phyloP scores from a whole-genome alignment of 2,888 invertebrate genomes.

The Metellina segmentata region DNA sequence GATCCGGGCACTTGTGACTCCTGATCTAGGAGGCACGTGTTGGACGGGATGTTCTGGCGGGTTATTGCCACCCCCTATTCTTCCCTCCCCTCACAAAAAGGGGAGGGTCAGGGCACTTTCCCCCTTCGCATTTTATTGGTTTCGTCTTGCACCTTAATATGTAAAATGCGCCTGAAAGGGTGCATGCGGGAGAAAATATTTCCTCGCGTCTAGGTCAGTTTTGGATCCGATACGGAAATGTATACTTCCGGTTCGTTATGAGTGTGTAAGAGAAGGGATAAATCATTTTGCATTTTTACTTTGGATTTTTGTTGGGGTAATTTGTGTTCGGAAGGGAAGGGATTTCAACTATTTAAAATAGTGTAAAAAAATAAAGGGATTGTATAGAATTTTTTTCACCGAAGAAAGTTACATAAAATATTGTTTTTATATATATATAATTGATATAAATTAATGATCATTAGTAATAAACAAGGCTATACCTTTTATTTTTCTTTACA shows the following conservation, averaged over 20 bases:
- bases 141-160: conserved; percentile 29
- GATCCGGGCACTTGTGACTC: conserved; percentile 30
- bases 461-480: too few species aligned
- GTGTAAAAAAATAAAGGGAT: not conserved
- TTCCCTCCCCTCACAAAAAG: not conserved
- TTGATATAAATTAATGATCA: too few species aligned
- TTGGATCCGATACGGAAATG: not conserved
- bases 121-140: conserved; percentile 32
- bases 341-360: not conserved
- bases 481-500: too few species aligned
- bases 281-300: not conserved
- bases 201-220: not conserved
- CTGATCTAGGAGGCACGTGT: conserved; percentile 49
- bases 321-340: not conserved
- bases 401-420: too few species aligned
- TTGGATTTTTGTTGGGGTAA: not conserved
- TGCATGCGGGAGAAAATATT: not conserved
- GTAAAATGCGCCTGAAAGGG: conserved; percentile 35
- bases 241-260: not conserved
- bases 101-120: not conserved
- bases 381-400: too few species aligned
- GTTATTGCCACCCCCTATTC: too few species aligned
- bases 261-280: not conserved
- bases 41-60: conserved; percentile 11
- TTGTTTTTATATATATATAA: too few species aligned